These are phyloP conservation scores for Tanytarsus gracilentus DNA, from an alignment of 2,888 invertebrate species.

Conservation along the genomic window DNA sequence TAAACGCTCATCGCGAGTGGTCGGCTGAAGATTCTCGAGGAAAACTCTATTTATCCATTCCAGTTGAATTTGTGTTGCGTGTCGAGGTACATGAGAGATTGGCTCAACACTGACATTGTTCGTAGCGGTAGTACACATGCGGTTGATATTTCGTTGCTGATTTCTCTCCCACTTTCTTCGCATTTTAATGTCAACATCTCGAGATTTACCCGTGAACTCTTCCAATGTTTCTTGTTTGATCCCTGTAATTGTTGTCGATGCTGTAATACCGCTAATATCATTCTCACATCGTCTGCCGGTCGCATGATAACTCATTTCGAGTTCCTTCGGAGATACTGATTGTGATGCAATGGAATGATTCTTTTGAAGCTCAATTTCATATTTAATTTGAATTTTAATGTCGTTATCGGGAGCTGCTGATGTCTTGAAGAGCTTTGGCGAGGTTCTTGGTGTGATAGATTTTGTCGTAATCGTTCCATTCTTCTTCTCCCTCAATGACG, in stretches of 20 bases:
- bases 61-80: neutral
- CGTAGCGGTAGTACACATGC: neutral
- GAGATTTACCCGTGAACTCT: neutral
- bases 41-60: neutral
- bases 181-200: too few relatives aligned
- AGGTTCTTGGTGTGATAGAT: neutral
- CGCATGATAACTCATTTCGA: neutral
- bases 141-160: neutral
- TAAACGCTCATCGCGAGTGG: constrained; percentile 6
- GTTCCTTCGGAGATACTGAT: neutral
- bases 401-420: neutral
- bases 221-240: constrained; percentile 2
- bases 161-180: neutral
- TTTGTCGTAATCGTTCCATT: constrained; percentile 13
- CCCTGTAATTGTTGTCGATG: constrained; percentile 5
- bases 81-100: neutral
- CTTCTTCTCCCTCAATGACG: neutral
- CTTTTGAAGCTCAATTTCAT: neutral
- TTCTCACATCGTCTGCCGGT: constrained; percentile 6
- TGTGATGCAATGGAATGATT: constrained; percentile 20
- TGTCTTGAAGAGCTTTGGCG: constrained; percentile 24
- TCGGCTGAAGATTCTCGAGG: neutral
- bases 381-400: neutral
- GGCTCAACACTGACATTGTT: constrained; percentile 18
- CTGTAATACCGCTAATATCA: neutral